These are phyloP conservation scores for Ophiodon elongatus DNA, from an alignment of 2,113 vertebrate genomes.

Conservation along the genomic window DNA sequence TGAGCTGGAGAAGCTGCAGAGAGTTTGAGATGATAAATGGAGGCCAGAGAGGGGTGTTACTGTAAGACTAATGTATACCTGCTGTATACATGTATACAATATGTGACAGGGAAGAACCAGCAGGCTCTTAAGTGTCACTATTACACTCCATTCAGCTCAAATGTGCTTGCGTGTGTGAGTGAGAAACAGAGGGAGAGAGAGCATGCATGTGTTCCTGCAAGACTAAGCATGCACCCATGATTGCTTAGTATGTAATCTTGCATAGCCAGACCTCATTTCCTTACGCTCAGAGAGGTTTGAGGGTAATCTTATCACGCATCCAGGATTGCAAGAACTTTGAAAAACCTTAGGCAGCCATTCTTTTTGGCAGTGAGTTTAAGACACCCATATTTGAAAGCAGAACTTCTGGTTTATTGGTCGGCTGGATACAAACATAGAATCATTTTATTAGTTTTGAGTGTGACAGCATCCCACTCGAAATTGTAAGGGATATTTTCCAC, in stretches of 20 bases:
- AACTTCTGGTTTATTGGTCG: constrained; percentile 39
- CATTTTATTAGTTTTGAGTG: constrained; percentile 33
- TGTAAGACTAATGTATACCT: constrained; percentile 33
- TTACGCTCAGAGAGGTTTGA: constrained; percentile 38
- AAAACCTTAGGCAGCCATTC: constrained; percentile 35
- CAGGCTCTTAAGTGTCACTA: constrained; percentile 38
- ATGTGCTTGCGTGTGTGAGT: background rate
- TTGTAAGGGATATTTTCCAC: background rate
- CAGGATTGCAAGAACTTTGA: constrained; percentile 37
- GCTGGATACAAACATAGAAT: constrained; percentile 28
- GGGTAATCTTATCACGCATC: constrained; percentile 61
- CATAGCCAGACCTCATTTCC: constrained; percentile 57
- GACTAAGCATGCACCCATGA: constrained; percentile 41
- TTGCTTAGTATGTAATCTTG: constrained; percentile 51
- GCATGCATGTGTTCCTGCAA: constrained; percentile 48
- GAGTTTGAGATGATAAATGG: constrained; percentile 30
- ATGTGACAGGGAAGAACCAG: constrained; percentile 48
- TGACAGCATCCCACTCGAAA: background rate
- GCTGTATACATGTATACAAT: constrained; percentile 41
- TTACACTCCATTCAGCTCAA: constrained; percentile 24
- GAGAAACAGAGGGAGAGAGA: constrained; percentile 17
- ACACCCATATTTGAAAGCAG: constrained; percentile 16
- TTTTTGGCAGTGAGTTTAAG: constrained; percentile 37
- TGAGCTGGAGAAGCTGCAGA: constrained; percentile 21
- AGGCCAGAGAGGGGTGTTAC: constrained; percentile 1